Conservation (phyloP, 2,113 vertebrate genomes). For the Nothocercus julius region DNA sequence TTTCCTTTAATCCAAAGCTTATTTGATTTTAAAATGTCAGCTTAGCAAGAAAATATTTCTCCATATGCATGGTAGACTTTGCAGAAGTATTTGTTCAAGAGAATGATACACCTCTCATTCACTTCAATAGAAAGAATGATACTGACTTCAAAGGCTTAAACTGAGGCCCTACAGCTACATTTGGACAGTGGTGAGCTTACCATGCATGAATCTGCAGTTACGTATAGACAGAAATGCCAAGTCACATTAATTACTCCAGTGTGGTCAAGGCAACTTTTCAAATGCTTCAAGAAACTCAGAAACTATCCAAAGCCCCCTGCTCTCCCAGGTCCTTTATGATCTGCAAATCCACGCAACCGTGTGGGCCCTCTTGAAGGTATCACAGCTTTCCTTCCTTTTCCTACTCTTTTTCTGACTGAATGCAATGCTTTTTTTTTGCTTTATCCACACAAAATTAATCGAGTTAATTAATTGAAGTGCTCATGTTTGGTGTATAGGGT, state of each 20-base stretch:
- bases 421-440: neutral
- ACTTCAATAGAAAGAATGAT: neutral
- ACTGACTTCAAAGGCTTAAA: slow-evolving; percentile 45
- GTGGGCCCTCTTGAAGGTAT: neutral
- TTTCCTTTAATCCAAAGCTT: slow-evolving; percentile 29
- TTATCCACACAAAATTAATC: neutral
- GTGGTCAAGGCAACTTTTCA: neutral
- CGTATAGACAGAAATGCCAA: slow-evolving; percentile 7
- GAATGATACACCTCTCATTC: slow-evolving; percentile 22
- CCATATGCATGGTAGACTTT: neutral
- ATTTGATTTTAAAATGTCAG: slow-evolving; percentile 30
- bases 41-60: slow-evolving; percentile 33
- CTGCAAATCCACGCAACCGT: neutral
- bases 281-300: neutral
- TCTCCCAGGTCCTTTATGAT: neutral
- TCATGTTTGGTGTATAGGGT: neutral
- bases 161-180: slow-evolving; percentile 34
- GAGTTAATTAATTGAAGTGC: neutral
- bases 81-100: slow-evolving; percentile 52
- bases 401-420: neutral
- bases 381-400: neutral
- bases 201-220: slow-evolving; percentile 31
- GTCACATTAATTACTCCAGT: slow-evolving; percentile 8
- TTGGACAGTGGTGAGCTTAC: slow-evolving; percentile 39
- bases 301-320: neutral